phyloP scores from a whole-genome alignment of 2,888 invertebrate species.

The Julus scandinavius region DNA sequence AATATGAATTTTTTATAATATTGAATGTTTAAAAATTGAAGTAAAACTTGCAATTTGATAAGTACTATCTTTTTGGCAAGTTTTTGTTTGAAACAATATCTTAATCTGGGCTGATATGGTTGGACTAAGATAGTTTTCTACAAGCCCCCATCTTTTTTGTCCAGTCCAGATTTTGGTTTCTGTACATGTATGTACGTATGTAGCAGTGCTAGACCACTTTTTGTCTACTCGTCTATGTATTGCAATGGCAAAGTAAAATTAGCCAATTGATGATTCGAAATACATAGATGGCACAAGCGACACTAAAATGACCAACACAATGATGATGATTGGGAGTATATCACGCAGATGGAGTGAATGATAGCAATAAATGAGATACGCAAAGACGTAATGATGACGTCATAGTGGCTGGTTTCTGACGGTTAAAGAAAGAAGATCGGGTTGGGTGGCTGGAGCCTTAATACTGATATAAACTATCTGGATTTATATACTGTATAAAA shows the following conservation, averaged over 20 bases:
- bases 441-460: not conserved
- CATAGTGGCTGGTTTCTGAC: not conserved
- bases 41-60: no score
- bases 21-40: no score
- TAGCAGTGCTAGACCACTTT: not conserved
- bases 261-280: conserved; percentile 1
- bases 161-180: not conserved
- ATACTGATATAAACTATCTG: not conserved
- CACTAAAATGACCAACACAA: not conserved
- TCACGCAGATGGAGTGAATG: not conserved
- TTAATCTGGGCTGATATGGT: no score
- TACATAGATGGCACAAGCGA: not conserved
- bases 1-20: no score
- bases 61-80: no score
- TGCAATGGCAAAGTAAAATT: not conserved
- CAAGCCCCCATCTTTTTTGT: not conserved
- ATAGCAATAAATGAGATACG: not conserved
- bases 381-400: conserved; percentile 5
- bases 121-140: no score
- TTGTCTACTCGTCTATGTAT: not conserved
- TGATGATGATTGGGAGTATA: not conserved
- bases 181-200: not conserved
- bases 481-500: not conserved
- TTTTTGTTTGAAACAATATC: no score
- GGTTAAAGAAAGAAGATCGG: not conserved